These are phyloP conservation scores for Poeciliopsis gracilis DNA, from an alignment of 2,797 vertebrate species.

Conservation along the genomic window DNA sequence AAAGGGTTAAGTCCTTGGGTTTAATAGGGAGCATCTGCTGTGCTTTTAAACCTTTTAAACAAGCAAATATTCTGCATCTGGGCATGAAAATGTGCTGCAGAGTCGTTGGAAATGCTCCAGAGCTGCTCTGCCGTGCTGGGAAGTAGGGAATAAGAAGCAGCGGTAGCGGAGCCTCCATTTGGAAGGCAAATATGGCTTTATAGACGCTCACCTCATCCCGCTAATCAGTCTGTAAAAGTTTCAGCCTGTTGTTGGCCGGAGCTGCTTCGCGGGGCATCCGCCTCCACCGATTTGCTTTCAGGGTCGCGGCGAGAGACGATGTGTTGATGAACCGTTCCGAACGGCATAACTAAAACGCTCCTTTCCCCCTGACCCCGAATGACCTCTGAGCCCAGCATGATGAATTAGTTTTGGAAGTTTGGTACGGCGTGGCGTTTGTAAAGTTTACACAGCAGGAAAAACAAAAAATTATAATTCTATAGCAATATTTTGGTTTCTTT, in stretches of 20 bases:
- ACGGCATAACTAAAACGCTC: background rate
- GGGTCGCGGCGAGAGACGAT: background rate
- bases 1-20: constrained; percentile 54
- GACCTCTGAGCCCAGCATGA: background rate
- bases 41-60: constrained; percentile 54
- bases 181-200: constrained; percentile 15
- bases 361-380: background rate
- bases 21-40: constrained; percentile 62
- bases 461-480: too few relatives aligned
- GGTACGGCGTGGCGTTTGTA: too few relatives aligned
- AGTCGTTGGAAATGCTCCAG: constrained; percentile 58
- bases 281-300: background rate
- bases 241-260: background rate
- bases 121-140: constrained; percentile 17
- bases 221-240: constrained; percentile 17
- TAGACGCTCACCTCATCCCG: constrained; percentile 17
- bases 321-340: background rate
- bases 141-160: constrained; percentile 4
- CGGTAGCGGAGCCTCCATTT: constrained; percentile 11
- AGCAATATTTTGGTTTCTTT: too few relatives aligned
- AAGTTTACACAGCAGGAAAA: too few relatives aligned
- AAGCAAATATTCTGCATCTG: constrained; percentile 59
- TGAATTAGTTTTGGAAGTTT: background rate
- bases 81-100: constrained; percentile 41
- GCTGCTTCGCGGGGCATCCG: background rate